Evolutionary conservation across 2,888 invertebrate species (phyloP), one percentile per base, ranked within the genome.

Genomic region (Imbricaverruca yamaguchii): DNA sequence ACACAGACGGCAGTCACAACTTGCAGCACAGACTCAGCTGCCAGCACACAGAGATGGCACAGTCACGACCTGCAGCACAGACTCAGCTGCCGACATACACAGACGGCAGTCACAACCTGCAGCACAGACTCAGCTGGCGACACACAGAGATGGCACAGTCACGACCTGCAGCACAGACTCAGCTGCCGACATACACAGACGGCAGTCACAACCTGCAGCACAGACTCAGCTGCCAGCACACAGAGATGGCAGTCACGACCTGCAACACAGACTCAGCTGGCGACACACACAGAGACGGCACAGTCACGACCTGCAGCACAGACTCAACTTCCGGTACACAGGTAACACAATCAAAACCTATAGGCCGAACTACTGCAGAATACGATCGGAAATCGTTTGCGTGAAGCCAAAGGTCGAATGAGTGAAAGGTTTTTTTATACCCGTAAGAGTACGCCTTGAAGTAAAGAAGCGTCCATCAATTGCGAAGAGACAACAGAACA

Each of bases 181-280:
- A 65, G 8, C 80, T 80, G 63, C 6, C 53, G 53, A 4, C 39
- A 39, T 4, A 39, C 39, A 39, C 39, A 39, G 59, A 91, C 88
- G 13, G 92, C 88, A 0, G 96, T 93, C 0, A 95, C 92, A n/a
- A 97, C 86, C 0, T 97, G 88, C 1, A 93, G 93, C 96, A 96
- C 77, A 86, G 84, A 61, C 39, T 11, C 59, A 65, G 8, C 80
- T 80, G 63, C 6, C 61, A n/a, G 39, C 39, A 39, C n/a, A n/a
- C 39, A 39, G 39, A 39, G 39, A 39, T 59, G 91, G 88, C 13
- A 0, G 96, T 93, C 0, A 95, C 92, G n/a, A 97, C 86, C 0
- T 97, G 88, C 1, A 93, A 93, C 96, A 96, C 78, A 86, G 84
- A 61, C 39, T 11, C 59, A 65, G 8, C 80, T 80, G 63, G 0